Conservation (phyloP, 2,888 invertebrate genomes). For the Petrolisthes cinctipes region DNA sequence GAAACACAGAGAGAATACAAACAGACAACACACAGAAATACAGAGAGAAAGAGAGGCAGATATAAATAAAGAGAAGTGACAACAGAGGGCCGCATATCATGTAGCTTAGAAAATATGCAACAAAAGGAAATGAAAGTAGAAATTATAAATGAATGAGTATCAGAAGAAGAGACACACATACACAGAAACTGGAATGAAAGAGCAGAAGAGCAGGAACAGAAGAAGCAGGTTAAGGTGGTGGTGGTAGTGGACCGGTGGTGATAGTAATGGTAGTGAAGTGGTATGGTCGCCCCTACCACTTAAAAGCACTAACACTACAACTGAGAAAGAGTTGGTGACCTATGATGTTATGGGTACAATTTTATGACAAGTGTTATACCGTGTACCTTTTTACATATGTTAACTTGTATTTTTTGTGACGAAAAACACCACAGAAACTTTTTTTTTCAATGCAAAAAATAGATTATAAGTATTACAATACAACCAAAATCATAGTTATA, state of each 20-base stretch:
- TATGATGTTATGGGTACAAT: too few species aligned
- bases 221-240: conserved; percentile 13
- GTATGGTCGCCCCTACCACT: neutral
- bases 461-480: too few species aligned
- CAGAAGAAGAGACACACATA: neutral
- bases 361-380: too few species aligned
- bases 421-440: too few species aligned
- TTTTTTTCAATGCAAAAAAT: too few species aligned
- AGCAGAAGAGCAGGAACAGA: conserved; percentile 9
- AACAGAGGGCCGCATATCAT: neutral
- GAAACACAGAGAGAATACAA: too few species aligned
- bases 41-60: neutral
- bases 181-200: conserved; percentile 1
- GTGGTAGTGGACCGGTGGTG: neutral
- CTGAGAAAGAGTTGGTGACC: too few species aligned
- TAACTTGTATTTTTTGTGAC: too few species aligned
- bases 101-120: neutral
- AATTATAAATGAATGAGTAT: neutral
- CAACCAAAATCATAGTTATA: too few species aligned
- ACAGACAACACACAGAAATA: neutral
- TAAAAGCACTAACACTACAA: too few species aligned
- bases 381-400: too few species aligned
- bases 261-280: neutral
- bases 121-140: neutral
- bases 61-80: neutral